Evolutionary conservation across 2,888 invertebrate species (phyloP).

Genomic region (Melanostoma scalare): DNA sequence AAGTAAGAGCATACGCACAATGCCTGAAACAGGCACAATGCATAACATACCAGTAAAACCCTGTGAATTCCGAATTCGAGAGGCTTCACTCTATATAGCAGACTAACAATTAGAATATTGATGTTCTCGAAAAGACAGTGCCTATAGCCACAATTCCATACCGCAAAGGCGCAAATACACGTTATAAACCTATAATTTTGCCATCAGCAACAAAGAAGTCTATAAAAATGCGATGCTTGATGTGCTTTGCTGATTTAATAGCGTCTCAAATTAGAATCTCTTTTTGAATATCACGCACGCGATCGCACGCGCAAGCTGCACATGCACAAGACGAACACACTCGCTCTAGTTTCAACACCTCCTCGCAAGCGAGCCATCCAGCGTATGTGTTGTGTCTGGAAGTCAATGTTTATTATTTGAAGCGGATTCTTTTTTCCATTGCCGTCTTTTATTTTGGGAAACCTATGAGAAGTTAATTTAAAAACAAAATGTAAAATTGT

Average conservation of each 20-base stretch:
- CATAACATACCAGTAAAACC: too few relatives aligned
- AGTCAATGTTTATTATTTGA: constrained; percentile 67
- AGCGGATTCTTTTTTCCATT: constrained; percentile 46
- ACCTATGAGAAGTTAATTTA: constrained; percentile 58
- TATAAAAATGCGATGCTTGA: constrained; percentile 64
- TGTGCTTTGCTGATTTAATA: constrained; percentile 66
- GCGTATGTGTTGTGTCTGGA: constrained; percentile 54
- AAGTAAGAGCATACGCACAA: too few relatives aligned
- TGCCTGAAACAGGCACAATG: too few relatives aligned
- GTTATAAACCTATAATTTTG: constrained; percentile 69
- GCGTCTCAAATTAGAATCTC: constrained; percentile 71
- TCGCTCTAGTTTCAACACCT: constrained; percentile 29
- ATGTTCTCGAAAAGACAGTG: too few relatives aligned
- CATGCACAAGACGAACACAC: constrained; percentile 11
- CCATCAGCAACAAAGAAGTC: constrained; percentile 56
- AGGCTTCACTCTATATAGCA: too few relatives aligned
- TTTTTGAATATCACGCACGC: constrained; percentile 63
- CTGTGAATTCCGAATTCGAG: too few relatives aligned
- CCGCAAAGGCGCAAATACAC: constrained; percentile 58
- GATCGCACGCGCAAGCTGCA: constrained; percentile 53
- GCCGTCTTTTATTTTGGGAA: constrained; percentile 51
- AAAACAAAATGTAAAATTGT: constrained; percentile 59
- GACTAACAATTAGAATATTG: too few relatives aligned
- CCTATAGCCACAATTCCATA: constrained; percentile 18
- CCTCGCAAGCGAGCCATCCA: constrained; percentile 8